Evolutionary conservation across 2,113 vertebrate species (phyloP).

Genomic region (Parus major): DNA sequence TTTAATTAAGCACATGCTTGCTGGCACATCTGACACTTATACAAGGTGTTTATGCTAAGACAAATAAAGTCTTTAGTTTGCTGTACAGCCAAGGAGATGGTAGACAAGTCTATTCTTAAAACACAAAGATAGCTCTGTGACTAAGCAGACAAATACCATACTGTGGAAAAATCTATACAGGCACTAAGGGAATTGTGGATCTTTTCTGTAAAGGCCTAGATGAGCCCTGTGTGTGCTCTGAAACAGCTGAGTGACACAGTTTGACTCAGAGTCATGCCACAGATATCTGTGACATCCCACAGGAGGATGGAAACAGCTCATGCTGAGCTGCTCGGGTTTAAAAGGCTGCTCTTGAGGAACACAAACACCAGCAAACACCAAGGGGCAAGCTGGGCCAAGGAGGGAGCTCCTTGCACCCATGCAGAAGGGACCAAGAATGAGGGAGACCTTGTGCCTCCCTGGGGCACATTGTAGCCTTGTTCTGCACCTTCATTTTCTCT

Average conservation of each 20-base stretch:
- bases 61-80: slow-evolving; percentile 15
- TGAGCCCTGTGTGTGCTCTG: background rate
- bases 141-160: slow-evolving; percentile 24
- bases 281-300: background rate
- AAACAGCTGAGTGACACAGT: background rate
- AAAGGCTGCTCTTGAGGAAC: background rate
- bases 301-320: background rate
- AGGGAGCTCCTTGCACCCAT: background rate
- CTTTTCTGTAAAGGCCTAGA: background rate
- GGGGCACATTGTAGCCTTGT: rapidly evolving
- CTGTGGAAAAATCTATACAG: slow-evolving; percentile 28
- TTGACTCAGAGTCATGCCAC: slow-evolving; percentile 24
- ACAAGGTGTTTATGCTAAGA: slow-evolving; percentile 6
- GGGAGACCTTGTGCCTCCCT: background rate
- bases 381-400: rapidly evolving
- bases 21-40: background rate
- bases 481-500: background rate
- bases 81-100: background rate
- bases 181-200: background rate
- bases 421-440: background rate
- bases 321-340: background rate
- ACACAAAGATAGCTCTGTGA: slow-evolving; percentile 8
- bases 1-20: slow-evolving; percentile 43
- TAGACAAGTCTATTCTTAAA: slow-evolving; percentile 5
- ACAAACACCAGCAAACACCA: background rate